Evolutionary conservation across 2,888 invertebrate species (phyloP).

Genomic region (Drosophila paracracens): DNA sequence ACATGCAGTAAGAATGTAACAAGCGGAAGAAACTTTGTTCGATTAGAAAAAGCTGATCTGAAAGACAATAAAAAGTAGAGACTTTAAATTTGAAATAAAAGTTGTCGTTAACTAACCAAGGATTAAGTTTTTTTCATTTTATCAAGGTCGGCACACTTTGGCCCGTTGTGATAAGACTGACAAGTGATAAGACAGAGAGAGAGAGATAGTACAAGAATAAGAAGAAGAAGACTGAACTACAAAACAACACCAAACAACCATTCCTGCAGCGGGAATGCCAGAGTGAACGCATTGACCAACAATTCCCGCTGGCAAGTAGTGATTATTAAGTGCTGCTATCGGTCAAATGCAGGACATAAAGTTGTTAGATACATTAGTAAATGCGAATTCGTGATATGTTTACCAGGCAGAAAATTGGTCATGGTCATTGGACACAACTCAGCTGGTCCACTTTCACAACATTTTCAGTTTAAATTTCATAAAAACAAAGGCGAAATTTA

Average conservation of each 20-base stretch:
- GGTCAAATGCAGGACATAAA: conserved; percentile 28
- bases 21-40: no score
- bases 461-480: conserved; percentile 15
- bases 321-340: conserved; percentile 61
- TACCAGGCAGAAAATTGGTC: background rate
- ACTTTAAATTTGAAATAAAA: background rate
- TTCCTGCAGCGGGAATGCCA: no score
- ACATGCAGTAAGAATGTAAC: no score
- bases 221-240: no score
- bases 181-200: no score
- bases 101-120: background rate
- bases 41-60: background rate
- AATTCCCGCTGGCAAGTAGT: conserved; percentile 48
- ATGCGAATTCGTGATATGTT: conserved; percentile 13
- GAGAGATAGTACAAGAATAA: no score
- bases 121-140: background rate
- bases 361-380: background rate
- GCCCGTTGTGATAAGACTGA: no score
- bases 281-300: conserved; percentile 40
- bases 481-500: background rate
- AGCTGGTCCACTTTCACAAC: conserved; percentile 60
- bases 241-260: no score
- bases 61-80: background rate
- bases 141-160: background rate
- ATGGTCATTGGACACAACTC: background rate